phyloP scores from a whole-genome alignment of 2,888 invertebrate species.

The Isoperla grammatica region DNA sequence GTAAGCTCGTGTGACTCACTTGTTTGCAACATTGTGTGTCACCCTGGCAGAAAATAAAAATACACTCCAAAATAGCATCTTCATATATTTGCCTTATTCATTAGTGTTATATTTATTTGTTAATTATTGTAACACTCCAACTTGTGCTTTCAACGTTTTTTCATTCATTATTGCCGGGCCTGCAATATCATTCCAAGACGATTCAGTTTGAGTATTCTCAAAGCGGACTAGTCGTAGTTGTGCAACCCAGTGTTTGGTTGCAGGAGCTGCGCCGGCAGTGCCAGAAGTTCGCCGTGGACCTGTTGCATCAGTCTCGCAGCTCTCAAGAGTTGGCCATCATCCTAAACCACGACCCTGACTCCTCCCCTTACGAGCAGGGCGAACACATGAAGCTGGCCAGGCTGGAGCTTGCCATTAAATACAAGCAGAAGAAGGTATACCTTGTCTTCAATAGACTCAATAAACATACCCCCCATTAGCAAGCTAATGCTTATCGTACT shows the following conservation, averaged over 20 bases:
- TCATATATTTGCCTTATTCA: not conserved
- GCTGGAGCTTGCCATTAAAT: slow-evolving; percentile 84
- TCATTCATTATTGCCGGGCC: too few relatives aligned
- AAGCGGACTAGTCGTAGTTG: too few relatives aligned
- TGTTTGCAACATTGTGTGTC: not conserved
- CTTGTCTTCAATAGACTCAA: too few relatives aligned
- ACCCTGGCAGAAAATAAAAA: not conserved
- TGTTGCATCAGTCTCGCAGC: slow-evolving; percentile 85
- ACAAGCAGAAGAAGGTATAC: slow-evolving; percentile 94
- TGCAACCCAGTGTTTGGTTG: too few relatives aligned
- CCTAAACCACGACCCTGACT: slow-evolving; percentile 82
- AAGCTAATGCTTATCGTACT: too few relatives aligned
- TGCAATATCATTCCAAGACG: too few relatives aligned
- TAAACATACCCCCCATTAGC: too few relatives aligned
- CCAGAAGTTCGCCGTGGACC: slow-evolving; percentile 85
- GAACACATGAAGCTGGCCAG: slow-evolving; percentile 81
- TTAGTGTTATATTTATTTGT: too few relatives aligned
- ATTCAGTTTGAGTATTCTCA: too few relatives aligned
- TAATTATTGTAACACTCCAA: too few relatives aligned
- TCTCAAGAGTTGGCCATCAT: slow-evolving; percentile 91
- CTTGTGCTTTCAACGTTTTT: too few relatives aligned
- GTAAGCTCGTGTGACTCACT: slow-evolving; percentile 36
- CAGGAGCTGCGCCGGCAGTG: slow-evolving; percentile 73
- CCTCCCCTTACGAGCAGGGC: slow-evolving; percentile 64
- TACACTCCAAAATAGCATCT: not conserved